Evolutionary conservation across 2,113 vertebrate species (phyloP), one percentile per base, ranked within the genome.

Genomic region (Alces alces): DNA sequence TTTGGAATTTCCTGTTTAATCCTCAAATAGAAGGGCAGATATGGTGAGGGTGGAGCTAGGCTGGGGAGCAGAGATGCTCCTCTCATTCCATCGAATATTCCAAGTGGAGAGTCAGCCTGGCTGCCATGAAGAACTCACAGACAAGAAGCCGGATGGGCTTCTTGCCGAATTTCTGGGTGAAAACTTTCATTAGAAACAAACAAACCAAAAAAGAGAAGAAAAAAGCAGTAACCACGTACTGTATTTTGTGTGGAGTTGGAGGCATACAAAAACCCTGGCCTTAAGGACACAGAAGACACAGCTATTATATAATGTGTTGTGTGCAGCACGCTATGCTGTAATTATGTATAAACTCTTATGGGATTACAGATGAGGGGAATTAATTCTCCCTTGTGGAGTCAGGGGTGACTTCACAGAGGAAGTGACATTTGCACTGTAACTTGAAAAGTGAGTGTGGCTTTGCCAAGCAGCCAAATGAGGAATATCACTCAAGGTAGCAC

Each of bases 271-370:
- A 33, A 9, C 16, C 50, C 9, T 30, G 45, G 66, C 28, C 25
- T 78, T 52, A 4, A 30, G 58, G 21, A 30, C 23, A 47, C 85
- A 30, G 84, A 57, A 82, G 80, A 13, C 16, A 10, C 15, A 11
- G 11, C 50, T 36, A 0, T 7, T 14, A 3, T 13, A 16, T 0
- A 9, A 25, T 19, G 12, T 17, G 12, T 6, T 13, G 1, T 2
- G 28, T 6, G 43, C 10, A 11, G 9, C 17, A 0, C 0, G 23
- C 57, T n/a, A 1, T 1, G 0, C 14, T 36, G 19, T 47, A 50
- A n/a, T 61, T 39, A 84, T 3, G 11, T 16, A 28, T 14, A 14
- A 43, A 7, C 36, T 33, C 13, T 21, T 36, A 3, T 0, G 47
- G n/a, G 47, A 25, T 45, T 8, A 6, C 86, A 43, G 25, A 21